Conservation (phyloP, 2,797 vertebrate species). For the Lates japonicus region DNA sequence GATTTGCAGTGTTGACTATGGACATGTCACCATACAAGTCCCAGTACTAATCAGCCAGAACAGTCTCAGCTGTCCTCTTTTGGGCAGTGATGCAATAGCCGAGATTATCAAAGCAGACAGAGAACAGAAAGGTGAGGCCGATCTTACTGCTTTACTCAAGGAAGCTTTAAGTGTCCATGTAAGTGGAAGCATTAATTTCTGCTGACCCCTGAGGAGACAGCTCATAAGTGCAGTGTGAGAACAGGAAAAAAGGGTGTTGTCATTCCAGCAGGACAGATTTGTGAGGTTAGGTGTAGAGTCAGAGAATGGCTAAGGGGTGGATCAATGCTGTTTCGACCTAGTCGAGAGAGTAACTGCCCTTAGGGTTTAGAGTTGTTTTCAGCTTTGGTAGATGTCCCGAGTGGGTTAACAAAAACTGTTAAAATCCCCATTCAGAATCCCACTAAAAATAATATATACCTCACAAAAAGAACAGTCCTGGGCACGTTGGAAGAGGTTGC, state of each 20-base stretch:
- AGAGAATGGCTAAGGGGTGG: too few species aligned
- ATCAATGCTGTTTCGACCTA: too few species aligned
- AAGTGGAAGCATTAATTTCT: constrained; percentile 29
- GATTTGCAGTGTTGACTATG: not conserved
- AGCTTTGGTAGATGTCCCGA: constrained; percentile 22
- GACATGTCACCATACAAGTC: too few species aligned
- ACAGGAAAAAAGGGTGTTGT: too few species aligned
- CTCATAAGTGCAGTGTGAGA: too few species aligned
- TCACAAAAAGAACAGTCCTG: not conserved
- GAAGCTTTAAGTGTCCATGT: constrained; percentile 30
- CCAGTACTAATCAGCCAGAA: not conserved
- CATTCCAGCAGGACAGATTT: too few species aligned
- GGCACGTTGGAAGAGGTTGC: too few species aligned
- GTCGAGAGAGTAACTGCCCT: not conserved
- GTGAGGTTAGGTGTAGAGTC: too few species aligned
- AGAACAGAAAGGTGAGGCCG: not conserved
- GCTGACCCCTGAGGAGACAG: not conserved
- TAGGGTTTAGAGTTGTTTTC: constrained; percentile 6
- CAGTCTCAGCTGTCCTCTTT: constrained; percentile 6
- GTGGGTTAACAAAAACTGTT: constrained; percentile 12
- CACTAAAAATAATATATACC: constrained; percentile 23
- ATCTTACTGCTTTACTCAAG: constrained; percentile 12
- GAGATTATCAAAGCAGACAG: constrained; percentile 23
- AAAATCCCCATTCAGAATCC: constrained; percentile 43
- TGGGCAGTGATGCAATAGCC: constrained; percentile 46